These are phyloP conservation scores for Nothoprocta perdicaria DNA, from an alignment of 2,113 vertebrate genomes.

Conservation along the genomic window DNA sequence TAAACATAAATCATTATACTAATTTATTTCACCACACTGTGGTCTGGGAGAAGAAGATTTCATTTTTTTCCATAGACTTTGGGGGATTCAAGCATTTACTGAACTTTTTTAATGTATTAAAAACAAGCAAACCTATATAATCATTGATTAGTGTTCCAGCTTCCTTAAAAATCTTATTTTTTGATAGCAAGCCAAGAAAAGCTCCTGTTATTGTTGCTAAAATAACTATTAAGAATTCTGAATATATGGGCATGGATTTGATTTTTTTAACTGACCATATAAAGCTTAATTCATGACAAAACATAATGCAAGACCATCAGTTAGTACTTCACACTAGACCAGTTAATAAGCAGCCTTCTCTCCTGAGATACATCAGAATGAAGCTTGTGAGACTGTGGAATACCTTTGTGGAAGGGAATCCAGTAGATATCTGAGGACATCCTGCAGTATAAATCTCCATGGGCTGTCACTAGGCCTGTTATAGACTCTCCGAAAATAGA, in stretches of 20 bases:
- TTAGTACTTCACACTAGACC: slow-evolving; percentile 46
- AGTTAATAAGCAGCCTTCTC: slow-evolving; percentile 67
- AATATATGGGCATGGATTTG: slow-evolving; percentile 37
- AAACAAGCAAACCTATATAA: slow-evolving; percentile 47
- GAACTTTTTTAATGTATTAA: slow-evolving; percentile 70
- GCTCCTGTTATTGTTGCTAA: slow-evolving; percentile 41
- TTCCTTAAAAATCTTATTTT: slow-evolving; percentile 64
- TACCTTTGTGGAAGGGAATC: slow-evolving; percentile 30
- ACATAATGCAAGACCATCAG: slow-evolving; percentile 11
- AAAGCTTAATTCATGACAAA: slow-evolving; percentile 50
- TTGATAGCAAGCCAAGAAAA: slow-evolving; percentile 34
- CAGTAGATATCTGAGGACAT: slow-evolving; percentile 29
- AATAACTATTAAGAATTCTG: slow-evolving; percentile 54
- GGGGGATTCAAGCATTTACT: slow-evolving; percentile 71
- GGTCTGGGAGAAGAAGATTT: slow-evolving; percentile 80
- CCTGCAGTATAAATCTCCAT: slow-evolving; percentile 45
- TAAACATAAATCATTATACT: slow-evolving; percentile 92
- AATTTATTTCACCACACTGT: slow-evolving; percentile 86
- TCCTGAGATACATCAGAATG: slow-evolving; percentile 22
- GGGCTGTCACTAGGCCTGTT: slow-evolving; percentile 21
- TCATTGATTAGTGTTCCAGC: slow-evolving; percentile 73
- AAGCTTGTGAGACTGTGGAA: slow-evolving; percentile 4
- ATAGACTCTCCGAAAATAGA: slow-evolving; percentile 47
- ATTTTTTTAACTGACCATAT: slow-evolving; percentile 65
- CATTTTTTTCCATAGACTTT: slow-evolving; percentile 78